Base-by-base conservation (phyloP, 1,140 invertebrate genomes). In the Lordiphosa stackelbergi region DNA sequence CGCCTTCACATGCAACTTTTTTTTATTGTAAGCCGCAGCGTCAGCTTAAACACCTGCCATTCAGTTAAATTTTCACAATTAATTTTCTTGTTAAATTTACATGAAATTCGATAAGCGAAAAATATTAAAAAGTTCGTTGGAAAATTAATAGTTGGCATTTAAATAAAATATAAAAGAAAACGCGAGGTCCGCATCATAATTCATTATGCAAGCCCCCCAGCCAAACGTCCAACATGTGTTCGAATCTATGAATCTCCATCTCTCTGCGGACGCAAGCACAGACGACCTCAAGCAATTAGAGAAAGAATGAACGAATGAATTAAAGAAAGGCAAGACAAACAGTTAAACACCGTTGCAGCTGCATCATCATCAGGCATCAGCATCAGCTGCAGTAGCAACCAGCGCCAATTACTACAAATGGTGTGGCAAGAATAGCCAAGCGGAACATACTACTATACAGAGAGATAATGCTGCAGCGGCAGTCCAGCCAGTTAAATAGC, bases 351-450 rank as follows among this genome's bases (percentile, higher is more conserved):
- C 78, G 77, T 81, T 81, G 62, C 69, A 24, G 24, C 36, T 36
- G 28, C 35, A 34, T 6, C 53, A 66, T 11, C 53, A 55, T 45
- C 56, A 59, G 52, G n/a, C 53, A 55, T 45, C 56, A 59, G 52
- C 46, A 56, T 62, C 45, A 31, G 52, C 40, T 47, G 41, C 51
- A 52, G 47, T 40, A 66, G 61, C 61, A 52, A 34, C 24, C 46
- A 69, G 74, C 53, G 65, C 75, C 75, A 81, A 81, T 81, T 81
- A 83, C 72, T 69, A 63, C 71, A 79, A 79, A 79, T 79, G 75
- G 71, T 75, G 75, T 83, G 71, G 62, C 74, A 66, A 69, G 65
- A 71, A 66, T 59, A 62, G 54, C 75, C 65, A 79, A 70, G 74
- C 69, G 65, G 74, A 79, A 79, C 70, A 73, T 53, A 31, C 57